Conservation (phyloP, 2,113 vertebrate species). For the Drymodes brunneopygia region DNA sequence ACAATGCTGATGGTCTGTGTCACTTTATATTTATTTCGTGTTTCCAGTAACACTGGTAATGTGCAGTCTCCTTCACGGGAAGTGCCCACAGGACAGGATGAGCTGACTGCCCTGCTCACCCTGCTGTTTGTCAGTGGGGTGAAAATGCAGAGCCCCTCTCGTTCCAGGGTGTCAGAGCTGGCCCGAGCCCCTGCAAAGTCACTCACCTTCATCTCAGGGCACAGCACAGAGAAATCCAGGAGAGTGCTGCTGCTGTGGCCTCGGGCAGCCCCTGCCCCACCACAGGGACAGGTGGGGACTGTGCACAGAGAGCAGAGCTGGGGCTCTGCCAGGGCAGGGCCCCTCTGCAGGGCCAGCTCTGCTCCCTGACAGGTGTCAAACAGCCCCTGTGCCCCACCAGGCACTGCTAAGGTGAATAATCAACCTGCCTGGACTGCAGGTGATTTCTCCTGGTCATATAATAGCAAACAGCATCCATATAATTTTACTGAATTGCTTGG, state of each 20-base stretch:
- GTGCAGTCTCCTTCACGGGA: neutral
- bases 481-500: neutral
- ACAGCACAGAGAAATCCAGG: neutral
- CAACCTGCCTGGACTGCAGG: neutral
- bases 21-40: neutral
- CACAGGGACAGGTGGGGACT: neutral
- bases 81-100: neutral
- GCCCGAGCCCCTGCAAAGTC: neutral
- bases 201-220: neutral
- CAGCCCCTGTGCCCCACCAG: neutral
- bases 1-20: neutral
- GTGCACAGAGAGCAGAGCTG: neutral
- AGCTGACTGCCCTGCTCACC: neutral
- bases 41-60: neutral
- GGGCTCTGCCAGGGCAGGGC: neutral
- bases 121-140: neutral
- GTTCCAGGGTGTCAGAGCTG: neutral
- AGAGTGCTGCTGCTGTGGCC: neutral
- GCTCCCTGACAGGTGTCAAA: neutral
- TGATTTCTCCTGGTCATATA: neutral
- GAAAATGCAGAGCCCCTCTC: neutral
- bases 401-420: neutral
- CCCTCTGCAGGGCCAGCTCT: accelerated
- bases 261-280: neutral
- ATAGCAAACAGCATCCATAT: neutral